Evolutionary conservation across 2,113 vertebrate genomes (phyloP).

Genomic region (Heterotilapia buettikoferi): DNA sequence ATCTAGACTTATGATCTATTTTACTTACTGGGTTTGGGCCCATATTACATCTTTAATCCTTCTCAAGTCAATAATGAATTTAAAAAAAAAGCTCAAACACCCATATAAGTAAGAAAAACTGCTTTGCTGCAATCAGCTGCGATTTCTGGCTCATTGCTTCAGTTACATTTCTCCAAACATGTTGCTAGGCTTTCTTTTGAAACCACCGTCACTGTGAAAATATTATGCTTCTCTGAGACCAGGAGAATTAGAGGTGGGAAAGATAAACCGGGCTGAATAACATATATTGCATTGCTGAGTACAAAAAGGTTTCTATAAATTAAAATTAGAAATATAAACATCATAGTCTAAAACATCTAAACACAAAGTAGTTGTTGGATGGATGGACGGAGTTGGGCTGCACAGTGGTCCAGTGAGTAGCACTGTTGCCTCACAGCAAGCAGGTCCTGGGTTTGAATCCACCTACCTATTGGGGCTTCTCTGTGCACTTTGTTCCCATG

Average conservation of each 20-base stretch:
- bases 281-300: neutral
- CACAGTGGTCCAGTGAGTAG: neutral
- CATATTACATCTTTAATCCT: neutral
- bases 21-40: slow-evolving; percentile 1
- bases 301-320: neutral
- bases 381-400: neutral
- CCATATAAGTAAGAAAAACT: slow-evolving; percentile 20
- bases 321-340: neutral
- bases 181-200: neutral
- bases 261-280: neutral
- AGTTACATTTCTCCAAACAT: neutral
- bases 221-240: neutral
- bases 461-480: neutral
- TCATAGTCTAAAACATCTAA: neutral
- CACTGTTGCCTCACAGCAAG: neutral
- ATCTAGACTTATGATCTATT: slow-evolving; percentile 5
- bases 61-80: slow-evolving; percentile 49
- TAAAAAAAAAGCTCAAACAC: neutral
- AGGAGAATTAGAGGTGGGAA: neutral
- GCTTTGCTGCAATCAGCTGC: neutral
- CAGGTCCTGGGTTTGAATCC: neutral
- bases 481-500: neutral
- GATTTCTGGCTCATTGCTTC: neutral
- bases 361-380: neutral
- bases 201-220: neutral